These are phyloP conservation scores for Anomalospiza imberbis DNA, from an alignment of 2,797 vertebrate genomes.

Conservation along the genomic window DNA sequence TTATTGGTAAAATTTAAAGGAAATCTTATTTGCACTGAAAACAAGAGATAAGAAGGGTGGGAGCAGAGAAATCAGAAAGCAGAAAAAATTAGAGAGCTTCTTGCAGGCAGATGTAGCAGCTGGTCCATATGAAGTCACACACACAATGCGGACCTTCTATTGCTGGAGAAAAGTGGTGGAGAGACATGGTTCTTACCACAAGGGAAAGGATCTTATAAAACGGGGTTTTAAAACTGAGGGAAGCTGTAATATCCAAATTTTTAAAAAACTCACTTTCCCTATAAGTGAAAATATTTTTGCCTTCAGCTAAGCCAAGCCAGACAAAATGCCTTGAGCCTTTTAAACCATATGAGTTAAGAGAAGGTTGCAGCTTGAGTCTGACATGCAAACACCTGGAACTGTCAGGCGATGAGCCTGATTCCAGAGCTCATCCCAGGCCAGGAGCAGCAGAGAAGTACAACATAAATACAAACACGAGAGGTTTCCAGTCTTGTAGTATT, in stretches of 20 bases:
- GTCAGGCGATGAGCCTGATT: background rate
- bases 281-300: background rate
- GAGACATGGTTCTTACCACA: background rate
- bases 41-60: background rate
- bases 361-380: background rate
- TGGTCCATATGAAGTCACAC: background rate
- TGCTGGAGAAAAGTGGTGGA: background rate
- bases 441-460: background rate
- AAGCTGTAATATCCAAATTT: background rate
- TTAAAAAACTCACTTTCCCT: background rate
- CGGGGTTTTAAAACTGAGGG: background rate
- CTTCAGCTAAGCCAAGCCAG: background rate
- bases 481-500: conserved; percentile 15
- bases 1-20: background rate
- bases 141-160: background rate
- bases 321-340: background rate
- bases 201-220: background rate
- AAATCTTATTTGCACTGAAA: background rate
- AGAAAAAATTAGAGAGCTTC: background rate
- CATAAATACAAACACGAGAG: background rate
- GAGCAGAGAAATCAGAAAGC: background rate
- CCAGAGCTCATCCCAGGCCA: background rate
- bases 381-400: conserved; percentile 4
- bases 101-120: background rate
- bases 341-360: background rate